These are phyloP conservation scores for Encarsia formosa DNA, from an alignment of 2,888 invertebrate species.

Conservation along the genomic window DNA sequence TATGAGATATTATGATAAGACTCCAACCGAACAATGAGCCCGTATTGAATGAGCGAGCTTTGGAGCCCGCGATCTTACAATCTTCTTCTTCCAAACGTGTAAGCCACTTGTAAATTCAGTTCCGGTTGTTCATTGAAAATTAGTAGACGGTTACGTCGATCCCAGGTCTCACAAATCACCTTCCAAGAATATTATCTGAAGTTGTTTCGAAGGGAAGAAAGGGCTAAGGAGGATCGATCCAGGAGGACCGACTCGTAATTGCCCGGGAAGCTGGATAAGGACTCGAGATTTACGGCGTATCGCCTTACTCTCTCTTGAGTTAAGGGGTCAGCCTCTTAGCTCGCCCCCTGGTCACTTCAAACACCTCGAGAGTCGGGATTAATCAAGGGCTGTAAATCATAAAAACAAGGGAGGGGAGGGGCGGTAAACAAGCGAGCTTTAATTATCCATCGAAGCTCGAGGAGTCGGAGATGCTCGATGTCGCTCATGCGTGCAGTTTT, in stretches of 20 bases:
- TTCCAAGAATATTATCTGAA: too few species aligned
- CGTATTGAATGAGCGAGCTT: slow-evolving; percentile 45
- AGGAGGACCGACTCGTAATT: slow-evolving; percentile 39
- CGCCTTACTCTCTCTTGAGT: too few species aligned
- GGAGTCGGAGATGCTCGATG: background rate
- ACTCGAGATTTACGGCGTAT: slow-evolving; percentile 44
- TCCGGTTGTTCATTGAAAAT: slow-evolving; percentile 18
- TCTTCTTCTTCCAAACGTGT: slow-evolving; percentile 13
- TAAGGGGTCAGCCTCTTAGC: too few species aligned
- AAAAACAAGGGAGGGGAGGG: background rate
- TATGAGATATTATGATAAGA: slow-evolving; percentile 53
- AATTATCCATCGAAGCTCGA: too few species aligned
- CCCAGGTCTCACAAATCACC: slow-evolving; percentile 20
- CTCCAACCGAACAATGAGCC: slow-evolving; percentile 51
- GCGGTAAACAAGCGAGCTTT: background rate
- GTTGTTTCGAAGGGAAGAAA: too few species aligned
- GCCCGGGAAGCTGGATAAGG: slow-evolving; percentile 37
- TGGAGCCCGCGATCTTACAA: slow-evolving; percentile 34
- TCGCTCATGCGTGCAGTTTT: too few species aligned
- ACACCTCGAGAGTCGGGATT: too few species aligned
- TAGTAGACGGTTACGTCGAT: slow-evolving; percentile 16
- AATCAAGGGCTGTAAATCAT: too few species aligned
- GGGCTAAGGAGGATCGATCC: background rate
- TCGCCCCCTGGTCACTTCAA: slow-evolving; percentile 28
- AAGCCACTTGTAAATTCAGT: slow-evolving; percentile 12